These are phyloP conservation scores for Heteronetta atricapilla DNA, from an alignment of 2,113 vertebrate species.

Conservation along the genomic window DNA sequence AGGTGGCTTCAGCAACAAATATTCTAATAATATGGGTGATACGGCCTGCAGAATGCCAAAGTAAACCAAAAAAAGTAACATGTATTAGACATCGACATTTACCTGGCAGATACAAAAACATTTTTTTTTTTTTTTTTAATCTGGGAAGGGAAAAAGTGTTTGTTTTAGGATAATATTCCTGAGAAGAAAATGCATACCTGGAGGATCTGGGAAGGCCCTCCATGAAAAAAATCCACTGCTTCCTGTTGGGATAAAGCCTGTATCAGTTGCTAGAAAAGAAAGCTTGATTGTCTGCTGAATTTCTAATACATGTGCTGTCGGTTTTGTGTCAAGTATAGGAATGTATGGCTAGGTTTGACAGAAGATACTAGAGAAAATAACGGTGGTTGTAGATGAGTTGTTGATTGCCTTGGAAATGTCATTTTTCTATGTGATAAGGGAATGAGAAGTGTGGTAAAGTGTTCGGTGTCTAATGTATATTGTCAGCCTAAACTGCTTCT, in stretches of 20 bases:
- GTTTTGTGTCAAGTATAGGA: conserved; percentile 34
- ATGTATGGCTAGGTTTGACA: conserved; percentile 36
- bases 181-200: background rate
- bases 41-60: background rate
- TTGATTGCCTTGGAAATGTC: conserved; percentile 56
- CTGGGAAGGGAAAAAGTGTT: background rate
- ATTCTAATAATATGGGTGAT: background rate
- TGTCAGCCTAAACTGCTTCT: conserved; percentile 27
- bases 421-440: conserved; percentile 21
- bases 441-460: conserved; percentile 39
- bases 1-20: background rate
- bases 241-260: background rate
- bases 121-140: background rate
- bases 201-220: background rate
- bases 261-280: conserved; percentile 26
- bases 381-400: conserved; percentile 21
- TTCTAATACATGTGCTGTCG: background rate
- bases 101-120: background rate
- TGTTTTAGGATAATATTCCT: background rate
- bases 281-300: background rate
- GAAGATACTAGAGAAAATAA: background rate
- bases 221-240: background rate
- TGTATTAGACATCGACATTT: background rate
- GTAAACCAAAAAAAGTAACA: background rate
- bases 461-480: background rate